phyloP scores from a whole-genome alignment of 2,797 vertebrate genomes.

The Rhinophrynus dorsalis region DNA sequence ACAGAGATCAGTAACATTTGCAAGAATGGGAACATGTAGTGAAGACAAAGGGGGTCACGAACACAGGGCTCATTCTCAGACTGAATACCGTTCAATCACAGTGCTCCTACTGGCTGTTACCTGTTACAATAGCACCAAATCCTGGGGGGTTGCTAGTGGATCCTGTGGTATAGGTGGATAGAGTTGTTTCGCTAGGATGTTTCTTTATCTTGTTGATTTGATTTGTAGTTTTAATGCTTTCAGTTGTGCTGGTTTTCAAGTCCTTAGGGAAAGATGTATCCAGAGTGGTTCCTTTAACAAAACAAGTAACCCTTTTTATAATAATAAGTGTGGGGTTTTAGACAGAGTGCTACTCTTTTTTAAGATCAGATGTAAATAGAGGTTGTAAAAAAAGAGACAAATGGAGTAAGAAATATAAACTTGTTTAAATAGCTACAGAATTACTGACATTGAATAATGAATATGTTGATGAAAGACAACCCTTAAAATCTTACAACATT shows the following conservation, averaged over 20 bases:
- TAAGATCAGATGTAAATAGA: not conserved
- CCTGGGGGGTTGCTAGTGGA: not conserved
- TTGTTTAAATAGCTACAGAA: not conserved
- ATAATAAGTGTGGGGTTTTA: not conserved
- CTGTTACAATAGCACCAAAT: not conserved
- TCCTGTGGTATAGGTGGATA: not conserved
- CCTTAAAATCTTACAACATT: no score
- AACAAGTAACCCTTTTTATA: not conserved
- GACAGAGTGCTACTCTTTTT: not conserved
- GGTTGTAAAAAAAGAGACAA: not conserved
- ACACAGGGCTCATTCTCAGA: not conserved
- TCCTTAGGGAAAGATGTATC: not conserved
- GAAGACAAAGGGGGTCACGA: no score
- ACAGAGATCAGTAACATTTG: no score
- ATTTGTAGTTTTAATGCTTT: not conserved
- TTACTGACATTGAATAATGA: no score
- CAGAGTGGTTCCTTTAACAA: not conserved
- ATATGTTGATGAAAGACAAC: no score
- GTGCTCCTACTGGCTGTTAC: not conserved
- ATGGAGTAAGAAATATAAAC: not conserved
- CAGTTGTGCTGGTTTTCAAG: not conserved
- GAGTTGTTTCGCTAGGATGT: not conserved
- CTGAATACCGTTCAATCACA: not conserved
- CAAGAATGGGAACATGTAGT: no score
- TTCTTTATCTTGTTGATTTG: not conserved